These are phyloP conservation scores for Bostrychus sinensis DNA, from an alignment of 2,113 vertebrate species.

Conservation along the genomic window DNA sequence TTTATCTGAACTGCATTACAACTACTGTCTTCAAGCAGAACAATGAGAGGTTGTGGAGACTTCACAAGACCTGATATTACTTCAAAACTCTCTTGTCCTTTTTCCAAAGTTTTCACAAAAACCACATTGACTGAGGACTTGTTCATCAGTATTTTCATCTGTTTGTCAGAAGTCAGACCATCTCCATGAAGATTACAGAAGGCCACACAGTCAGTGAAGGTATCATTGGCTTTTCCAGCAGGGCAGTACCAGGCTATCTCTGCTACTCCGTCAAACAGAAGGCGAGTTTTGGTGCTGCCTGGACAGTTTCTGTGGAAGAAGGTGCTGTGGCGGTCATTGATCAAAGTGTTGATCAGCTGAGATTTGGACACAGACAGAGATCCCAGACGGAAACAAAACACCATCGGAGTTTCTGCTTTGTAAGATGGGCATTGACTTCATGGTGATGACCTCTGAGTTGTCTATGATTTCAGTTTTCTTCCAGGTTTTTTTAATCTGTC, in stretches of 20 bases:
- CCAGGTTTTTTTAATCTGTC: constrained; percentile 77
- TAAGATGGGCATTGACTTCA: constrained; percentile 64
- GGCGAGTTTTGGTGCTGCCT: constrained; percentile 66
- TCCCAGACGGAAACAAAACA: constrained; percentile 80
- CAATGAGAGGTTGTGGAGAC: constrained; percentile 65
- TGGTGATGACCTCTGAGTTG: background rate
- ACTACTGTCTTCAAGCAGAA: constrained; percentile 56
- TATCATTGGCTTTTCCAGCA: constrained; percentile 63
- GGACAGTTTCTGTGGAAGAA: constrained; percentile 78
- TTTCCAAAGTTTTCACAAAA: constrained; percentile 51
- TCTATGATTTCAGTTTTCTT: constrained; percentile 36
- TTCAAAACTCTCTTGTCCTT: constrained; percentile 18
- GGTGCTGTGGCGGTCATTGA: constrained; percentile 55
- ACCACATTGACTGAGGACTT: constrained; percentile 70
- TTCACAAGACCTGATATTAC: constrained; percentile 45
- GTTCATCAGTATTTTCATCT: constrained; percentile 64
- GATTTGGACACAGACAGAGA: constrained; percentile 80
- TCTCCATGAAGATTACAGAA: constrained; percentile 81
- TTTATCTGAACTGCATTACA: background rate
- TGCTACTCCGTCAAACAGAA: constrained; percentile 77
- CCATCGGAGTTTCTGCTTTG: constrained; percentile 64
- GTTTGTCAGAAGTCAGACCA: constrained; percentile 48
- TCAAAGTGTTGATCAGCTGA: constrained; percentile 78
- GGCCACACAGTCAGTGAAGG: constrained; percentile 73
- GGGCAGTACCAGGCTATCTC: constrained; percentile 85